Percentiles rank a stretch among this genome's conserved stretches.
Conservation (phyloP, 2,888 invertebrate species). For the Encarsia formosa region DNA sequence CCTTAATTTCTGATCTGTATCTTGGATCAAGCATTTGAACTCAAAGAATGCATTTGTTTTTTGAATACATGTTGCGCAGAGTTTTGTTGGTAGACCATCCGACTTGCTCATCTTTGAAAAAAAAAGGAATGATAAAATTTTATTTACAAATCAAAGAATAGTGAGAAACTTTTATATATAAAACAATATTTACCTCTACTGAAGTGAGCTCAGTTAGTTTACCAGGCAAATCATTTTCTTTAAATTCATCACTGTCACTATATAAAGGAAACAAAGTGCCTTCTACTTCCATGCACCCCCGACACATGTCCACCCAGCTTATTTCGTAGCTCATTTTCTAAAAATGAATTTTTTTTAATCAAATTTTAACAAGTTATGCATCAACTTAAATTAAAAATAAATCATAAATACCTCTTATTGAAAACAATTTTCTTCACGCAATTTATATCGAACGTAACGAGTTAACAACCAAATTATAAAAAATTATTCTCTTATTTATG, state of each 20-base stretch:
- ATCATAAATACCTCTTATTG: too few species aligned
- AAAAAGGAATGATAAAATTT: not conserved
- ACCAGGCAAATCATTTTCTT: constrained; percentile 37
- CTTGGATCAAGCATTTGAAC: constrained; percentile 43
- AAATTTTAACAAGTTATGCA: too few species aligned
- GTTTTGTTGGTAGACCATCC: constrained; percentile 44
- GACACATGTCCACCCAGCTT: constrained; percentile 41
- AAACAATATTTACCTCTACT: constrained; percentile 31
- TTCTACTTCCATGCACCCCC: constrained; percentile 47
- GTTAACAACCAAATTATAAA: too few species aligned
- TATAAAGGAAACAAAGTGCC: constrained; percentile 44
- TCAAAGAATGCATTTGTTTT: constrained; percentile 42
- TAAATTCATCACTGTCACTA: constrained; percentile 36
- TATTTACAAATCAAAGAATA: not conserved
- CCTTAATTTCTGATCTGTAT: constrained; percentile 41
- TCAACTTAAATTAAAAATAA: too few species aligned
- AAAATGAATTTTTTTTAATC: too few species aligned
- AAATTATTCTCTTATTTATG: too few species aligned
- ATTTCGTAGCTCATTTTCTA: constrained; percentile 23
- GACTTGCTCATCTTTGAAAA: constrained; percentile 40
- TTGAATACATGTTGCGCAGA: constrained; percentile 46
- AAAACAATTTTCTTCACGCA: too few species aligned
- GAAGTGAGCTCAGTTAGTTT: constrained; percentile 45
- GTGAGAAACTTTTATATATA: not conserved
- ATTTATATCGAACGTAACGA: too few species aligned